Evolutionary conservation across 2,797 vertebrate species (phyloP).

Genomic region (Alfaro cultratus): DNA sequence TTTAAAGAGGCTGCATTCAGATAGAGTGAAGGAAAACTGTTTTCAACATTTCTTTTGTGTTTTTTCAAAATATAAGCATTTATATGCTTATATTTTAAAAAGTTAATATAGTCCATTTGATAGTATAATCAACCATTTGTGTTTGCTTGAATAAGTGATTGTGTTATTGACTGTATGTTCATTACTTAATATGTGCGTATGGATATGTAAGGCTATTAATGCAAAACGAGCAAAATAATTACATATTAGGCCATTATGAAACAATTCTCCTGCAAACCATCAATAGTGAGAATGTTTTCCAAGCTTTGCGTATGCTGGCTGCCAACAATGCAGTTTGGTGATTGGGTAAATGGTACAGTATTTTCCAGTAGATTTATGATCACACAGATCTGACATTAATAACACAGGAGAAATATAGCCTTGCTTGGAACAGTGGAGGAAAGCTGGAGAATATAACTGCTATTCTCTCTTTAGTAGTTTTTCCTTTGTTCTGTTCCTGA

Average conservation of each 20-base stretch:
- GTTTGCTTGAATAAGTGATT: constrained; percentile 3
- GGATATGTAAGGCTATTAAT: not conserved
- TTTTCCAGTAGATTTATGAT: constrained; percentile 59
- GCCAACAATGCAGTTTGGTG: constrained; percentile 34
- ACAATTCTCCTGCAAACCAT: constrained; percentile 35
- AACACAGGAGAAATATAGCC: constrained; percentile 41
- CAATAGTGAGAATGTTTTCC: constrained; percentile 34
- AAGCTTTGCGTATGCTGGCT: constrained; percentile 30
- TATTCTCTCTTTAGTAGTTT: constrained; percentile 3
- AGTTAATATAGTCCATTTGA: constrained; percentile 18
- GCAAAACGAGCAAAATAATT: constrained; percentile 18
- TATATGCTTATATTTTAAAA: no score
- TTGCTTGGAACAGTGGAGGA: constrained; percentile 6
- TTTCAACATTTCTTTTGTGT: constrained; percentile 39
- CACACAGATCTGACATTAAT: constrained; percentile 48
- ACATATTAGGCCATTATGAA: constrained; percentile 29
- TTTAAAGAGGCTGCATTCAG: constrained; percentile 25
- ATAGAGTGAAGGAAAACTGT: constrained; percentile 15
- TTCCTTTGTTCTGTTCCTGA: constrained; percentile 1
- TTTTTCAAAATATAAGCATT: constrained; percentile 42
- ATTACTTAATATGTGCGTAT: not conserved
- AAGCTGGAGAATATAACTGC: constrained; percentile 20
- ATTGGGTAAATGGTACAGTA: constrained; percentile 36
- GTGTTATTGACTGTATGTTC: not conserved
- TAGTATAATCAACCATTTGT: not conserved